Evolutionary conservation across 53 echinoderm and acorn worm genomes (phyloP), one percentile per base, ranked within the genome.

Genomic region (Astropecten irregularis): DNA sequence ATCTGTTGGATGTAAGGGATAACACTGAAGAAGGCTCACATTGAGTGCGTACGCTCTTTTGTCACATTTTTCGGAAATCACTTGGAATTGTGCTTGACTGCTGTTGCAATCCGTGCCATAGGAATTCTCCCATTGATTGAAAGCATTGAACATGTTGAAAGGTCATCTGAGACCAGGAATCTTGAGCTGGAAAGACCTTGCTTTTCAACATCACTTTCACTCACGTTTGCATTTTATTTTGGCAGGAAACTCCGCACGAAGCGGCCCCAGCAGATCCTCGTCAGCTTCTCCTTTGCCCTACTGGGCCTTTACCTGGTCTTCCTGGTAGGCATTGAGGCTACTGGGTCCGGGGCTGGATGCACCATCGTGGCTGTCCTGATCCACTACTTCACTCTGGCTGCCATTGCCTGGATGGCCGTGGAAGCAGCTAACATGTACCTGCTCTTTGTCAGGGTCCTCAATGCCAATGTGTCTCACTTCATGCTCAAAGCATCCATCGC

Each of bases 371-470:
- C 88, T 0, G 86, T 60, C 65, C 53, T 91, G 37, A 66, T 95
- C 40, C 95, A 95, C 64, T 91, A 76, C 86, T 95, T 91, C 91
- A 66, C 82, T 22, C 66, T 95, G 71, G 85, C 91, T 4, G 82
- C 89, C 26, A 32, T 91, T 33, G 83, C 86, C 54, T 95, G 95
- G 95, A 95, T 95, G 95, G 56, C 72, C 21, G 91, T 95, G 14
- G 91, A 95, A 35, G 91, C 95, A 33, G 46, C 86, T 30, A 89
- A 91, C 44, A 95, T 95, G 95, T 95, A 95, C 66, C 47, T 91
- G 9, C 83, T 88, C 68, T 95, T 95, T 37, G 89, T 95, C 47
- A 68, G 46, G n/a, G 84, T 95, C 15, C 81, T 76, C 38, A 82
- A 82, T 30, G 83, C 83, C 16, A 58, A 81, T 14, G 72, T 95